These are phyloP conservation scores for Oncorhynchus masou DNA, from an alignment of 2,113 vertebrate species.

Conservation along the genomic window DNA sequence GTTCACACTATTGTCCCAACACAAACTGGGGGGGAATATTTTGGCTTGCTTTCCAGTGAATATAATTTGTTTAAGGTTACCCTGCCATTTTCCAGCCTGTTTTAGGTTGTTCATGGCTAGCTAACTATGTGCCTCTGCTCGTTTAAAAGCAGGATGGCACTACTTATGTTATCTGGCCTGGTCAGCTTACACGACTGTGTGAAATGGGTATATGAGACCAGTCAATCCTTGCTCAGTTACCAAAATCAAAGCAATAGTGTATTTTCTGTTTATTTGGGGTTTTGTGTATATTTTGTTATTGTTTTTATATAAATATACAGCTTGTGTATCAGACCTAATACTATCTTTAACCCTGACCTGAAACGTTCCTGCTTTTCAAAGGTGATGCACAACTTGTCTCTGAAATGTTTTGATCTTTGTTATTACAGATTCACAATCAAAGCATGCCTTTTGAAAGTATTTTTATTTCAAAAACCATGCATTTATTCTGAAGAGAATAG, in stretches of 20 bases:
- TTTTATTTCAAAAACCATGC: conserved; percentile 6
- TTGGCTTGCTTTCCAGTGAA: too few species aligned
- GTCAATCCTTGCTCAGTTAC: conserved; percentile 45
- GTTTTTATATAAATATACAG: conserved; percentile 17
- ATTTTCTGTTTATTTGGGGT: conserved; percentile 2
- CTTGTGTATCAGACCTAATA: conserved; percentile 21
- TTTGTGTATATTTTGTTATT: conserved; percentile 11
- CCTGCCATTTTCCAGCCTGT: too few species aligned
- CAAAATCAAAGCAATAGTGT: conserved; percentile 70
- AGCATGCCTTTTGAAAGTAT: conserved; percentile 25
- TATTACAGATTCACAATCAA: conserved; percentile 27
- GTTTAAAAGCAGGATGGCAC: neutral
- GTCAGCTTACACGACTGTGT: too few species aligned
- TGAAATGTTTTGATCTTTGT: conserved; percentile 9
- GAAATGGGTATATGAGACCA: conserved; percentile 10
- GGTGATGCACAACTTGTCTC: conserved; percentile 41
- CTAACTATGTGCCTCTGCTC: too few species aligned
- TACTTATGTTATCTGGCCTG: neutral
- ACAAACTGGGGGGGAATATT: too few species aligned
- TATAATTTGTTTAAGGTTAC: too few species aligned
- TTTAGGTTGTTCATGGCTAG: neutral
- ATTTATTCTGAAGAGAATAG: conserved; percentile 4
- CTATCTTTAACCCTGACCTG: conserved; percentile 15
- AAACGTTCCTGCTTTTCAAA: conserved; percentile 18
- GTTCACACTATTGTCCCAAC: too few species aligned